phyloP scores from a whole-genome alignment of 2,888 invertebrate species.

The Tricholauxania praeusta region DNA sequence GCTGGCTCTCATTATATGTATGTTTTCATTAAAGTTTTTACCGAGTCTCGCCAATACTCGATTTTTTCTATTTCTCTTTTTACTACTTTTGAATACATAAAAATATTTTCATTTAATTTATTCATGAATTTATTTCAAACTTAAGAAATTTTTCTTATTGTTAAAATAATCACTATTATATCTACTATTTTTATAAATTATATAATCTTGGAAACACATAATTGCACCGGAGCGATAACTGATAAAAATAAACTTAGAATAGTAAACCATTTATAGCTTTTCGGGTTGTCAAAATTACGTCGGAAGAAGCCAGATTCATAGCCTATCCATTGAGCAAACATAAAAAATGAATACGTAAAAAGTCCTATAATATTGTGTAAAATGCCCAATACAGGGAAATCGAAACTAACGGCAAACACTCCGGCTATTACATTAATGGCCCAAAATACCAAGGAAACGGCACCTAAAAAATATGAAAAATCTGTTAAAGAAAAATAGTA shows the following conservation, averaged over 20 bases:
- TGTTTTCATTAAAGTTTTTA: too few species aligned
- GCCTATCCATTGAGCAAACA: slow-evolving; percentile 58
- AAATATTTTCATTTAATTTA: not conserved
- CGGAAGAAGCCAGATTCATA: slow-evolving; percentile 62
- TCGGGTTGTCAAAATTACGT: slow-evolving; percentile 55
- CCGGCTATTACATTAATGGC: slow-evolving; percentile 51
- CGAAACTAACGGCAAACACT: slow-evolving; percentile 45
- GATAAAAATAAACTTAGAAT: slow-evolving; percentile 47
- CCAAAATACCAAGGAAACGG: slow-evolving; percentile 56
- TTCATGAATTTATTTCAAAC: not conserved
- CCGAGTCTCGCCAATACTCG: too few species aligned
- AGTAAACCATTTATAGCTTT: slow-evolving; percentile 56
- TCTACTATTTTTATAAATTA: slow-evolving; percentile 24
- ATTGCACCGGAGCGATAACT: slow-evolving; percentile 43
- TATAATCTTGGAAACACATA: slow-evolving; percentile 29
- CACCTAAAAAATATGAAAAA: slow-evolving; percentile 48
- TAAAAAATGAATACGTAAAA: slow-evolving; percentile 54
- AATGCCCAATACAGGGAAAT: slow-evolving; percentile 44
- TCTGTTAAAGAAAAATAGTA: not conserved
- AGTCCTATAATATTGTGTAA: slow-evolving; percentile 56
- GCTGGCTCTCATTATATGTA: too few species aligned
- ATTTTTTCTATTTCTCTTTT: too few species aligned
- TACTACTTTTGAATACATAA: not conserved
- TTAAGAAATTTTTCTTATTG: not conserved
- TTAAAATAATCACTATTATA: slow-evolving; percentile 23